These are phyloP conservation scores for Drosophila kambysellisi DNA, from an alignment of 2,888 invertebrate species.

Conservation along the genomic window DNA sequence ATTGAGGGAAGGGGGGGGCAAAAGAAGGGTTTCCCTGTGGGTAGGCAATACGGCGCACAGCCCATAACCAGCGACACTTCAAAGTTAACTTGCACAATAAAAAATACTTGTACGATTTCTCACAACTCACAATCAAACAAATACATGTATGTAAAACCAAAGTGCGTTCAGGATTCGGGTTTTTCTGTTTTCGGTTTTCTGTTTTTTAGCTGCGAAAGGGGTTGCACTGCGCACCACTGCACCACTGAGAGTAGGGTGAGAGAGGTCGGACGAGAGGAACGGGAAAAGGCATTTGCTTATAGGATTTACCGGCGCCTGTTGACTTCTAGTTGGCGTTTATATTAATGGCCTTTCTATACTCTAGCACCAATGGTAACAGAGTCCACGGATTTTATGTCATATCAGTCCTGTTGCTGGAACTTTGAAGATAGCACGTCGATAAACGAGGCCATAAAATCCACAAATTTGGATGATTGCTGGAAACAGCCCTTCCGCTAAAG, in stretches of 20 bases:
- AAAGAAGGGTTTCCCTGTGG: constrained; percentile 13
- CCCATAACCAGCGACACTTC: constrained; percentile 72
- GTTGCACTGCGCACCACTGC: constrained; percentile 26
- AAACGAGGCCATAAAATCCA: not conserved
- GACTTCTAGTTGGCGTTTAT: constrained; percentile 72
- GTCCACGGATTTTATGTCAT: not conserved
- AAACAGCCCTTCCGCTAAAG: not conserved
- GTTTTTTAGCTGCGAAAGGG: not conserved
- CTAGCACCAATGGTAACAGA: not conserved
- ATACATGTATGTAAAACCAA: not conserved
- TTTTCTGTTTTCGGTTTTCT: not conserved
- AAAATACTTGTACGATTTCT: constrained; percentile 34
- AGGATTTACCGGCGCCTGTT: constrained; percentile 68
- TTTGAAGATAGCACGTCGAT: not conserved
- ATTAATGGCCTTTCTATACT: constrained; percentile 54
- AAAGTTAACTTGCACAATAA: constrained; percentile 77
- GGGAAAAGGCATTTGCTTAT: constrained; percentile 58
- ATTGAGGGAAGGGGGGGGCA: not conserved
- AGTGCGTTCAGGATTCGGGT: not conserved
- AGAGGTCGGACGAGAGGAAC: not conserved
- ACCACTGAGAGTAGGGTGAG: constrained; percentile 10
- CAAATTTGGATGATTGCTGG: not conserved
- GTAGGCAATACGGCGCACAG: constrained; percentile 23
- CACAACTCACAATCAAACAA: constrained; percentile 5
- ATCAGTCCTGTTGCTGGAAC: not conserved